Evolutionary conservation across 2,113 vertebrate species (phyloP).

Genomic region (Craseonycteris thonglongyai): DNA sequence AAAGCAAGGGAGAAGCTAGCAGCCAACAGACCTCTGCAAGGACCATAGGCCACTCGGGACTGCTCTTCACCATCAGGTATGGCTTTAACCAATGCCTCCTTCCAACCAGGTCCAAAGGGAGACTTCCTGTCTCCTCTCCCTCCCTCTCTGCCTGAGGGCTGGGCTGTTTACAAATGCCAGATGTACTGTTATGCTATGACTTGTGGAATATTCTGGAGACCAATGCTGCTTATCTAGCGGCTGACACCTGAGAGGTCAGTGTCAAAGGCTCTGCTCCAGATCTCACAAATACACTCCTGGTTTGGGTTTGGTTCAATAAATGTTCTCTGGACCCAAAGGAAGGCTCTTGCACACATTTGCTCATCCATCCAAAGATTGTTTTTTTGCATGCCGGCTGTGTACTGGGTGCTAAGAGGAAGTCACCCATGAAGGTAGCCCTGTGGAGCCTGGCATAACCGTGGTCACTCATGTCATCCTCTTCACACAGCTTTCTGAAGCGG

Average conservation of each 20-base stretch:
- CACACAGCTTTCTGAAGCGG: slow-evolving; percentile 41
- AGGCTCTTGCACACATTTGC: neutral
- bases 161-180: neutral
- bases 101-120: neutral
- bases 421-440: neutral
- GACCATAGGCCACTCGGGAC: neutral
- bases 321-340: neutral
- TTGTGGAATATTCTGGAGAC: neutral
- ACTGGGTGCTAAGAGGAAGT: neutral
- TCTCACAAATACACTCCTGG: neutral
- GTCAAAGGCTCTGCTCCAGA: neutral
- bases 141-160: neutral
- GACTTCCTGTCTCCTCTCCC: neutral
- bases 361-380: neutral
- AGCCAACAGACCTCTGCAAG: neutral
- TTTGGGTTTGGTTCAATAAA: neutral
- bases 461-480: neutral
- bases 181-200: neutral
- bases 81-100: neutral
- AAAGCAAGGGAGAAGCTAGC: neutral
- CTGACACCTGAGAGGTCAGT: neutral
- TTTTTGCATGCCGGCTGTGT: neutral
- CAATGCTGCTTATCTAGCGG: neutral
- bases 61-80: slow-evolving; percentile 39
- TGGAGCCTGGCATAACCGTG: fast-evolving